Conservation (phyloP, 2,797 vertebrate genomes). For the Vespertilio murinus region DNA sequence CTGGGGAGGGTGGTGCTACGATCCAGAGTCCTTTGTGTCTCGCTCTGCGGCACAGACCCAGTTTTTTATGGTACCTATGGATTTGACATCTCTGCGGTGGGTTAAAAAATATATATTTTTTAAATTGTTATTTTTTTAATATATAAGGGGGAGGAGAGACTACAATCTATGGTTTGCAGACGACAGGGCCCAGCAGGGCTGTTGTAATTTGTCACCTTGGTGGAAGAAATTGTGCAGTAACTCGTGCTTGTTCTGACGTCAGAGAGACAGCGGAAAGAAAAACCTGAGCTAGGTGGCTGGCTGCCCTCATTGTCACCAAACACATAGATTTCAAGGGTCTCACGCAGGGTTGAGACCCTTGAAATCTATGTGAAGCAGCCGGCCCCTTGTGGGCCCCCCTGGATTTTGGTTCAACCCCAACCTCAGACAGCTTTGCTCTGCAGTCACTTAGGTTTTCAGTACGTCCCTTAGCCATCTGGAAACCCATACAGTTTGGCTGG, state of each 20-base stretch:
- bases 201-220: constrained; percentile 63
- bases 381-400: neutral
- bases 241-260: constrained; percentile 72
- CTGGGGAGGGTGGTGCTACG: constrained; percentile 36
- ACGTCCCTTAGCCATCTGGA: neutral
- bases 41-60: neutral
- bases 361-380: neutral
- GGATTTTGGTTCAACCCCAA: neutral
- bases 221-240: constrained; percentile 59
- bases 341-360: neutral
- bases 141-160: neutral
- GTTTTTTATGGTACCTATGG: neutral
- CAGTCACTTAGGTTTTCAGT: neutral
- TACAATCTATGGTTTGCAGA: constrained; percentile 38
- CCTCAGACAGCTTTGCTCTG: constrained; percentile 18
- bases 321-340: too few relatives aligned
- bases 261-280: constrained; percentile 64
- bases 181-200: constrained; percentile 52
- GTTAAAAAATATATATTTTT: neutral
- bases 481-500: neutral
- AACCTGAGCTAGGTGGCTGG: constrained; percentile 41
- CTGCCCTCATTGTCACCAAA: constrained; percentile 21
- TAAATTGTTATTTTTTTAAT: neutral
- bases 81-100: neutral
- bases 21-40: constrained; percentile 60